Base-by-base conservation (phyloP, 2,797 vertebrate genomes). In the Micrastur ruficollis region DNA sequence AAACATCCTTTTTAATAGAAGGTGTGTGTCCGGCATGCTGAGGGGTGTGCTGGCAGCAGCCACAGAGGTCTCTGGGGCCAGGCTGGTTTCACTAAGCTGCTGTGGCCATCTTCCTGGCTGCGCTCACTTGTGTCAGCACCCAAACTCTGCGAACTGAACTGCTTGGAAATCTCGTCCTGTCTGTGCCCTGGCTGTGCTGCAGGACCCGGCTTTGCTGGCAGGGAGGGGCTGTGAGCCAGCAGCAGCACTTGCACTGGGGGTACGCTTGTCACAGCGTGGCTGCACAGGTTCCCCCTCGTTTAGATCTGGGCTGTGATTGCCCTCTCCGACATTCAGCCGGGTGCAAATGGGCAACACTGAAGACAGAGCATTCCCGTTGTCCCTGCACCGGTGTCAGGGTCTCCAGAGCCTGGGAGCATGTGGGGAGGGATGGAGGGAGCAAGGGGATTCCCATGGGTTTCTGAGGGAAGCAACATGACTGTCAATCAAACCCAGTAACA, bases 1-100 rank as follows among this genome's bases (percentile, higher is more conserved):
- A 99, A 96, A 98, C 98, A 56, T 99, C 99, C 7, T 99, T 99
- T 92, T 98, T 99, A 93, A 99, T 99, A 12, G 99, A 99, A 99
- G 99, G 99, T 99, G 97, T 52, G 95, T 83, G 67, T 5, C 25
- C 0, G 2, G 22, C 34, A 1, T 11, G 15, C 46, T 4, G 3
- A 34, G 50, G 78, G 65, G 7, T 5, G 42, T 7, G 13, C 85
- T 11, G 83, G 47, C 61, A 53, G 49, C 87, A 22, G 56, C 46
- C 55, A 1, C 0, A 2, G 21, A 36, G 68, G 10, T 22, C 44
- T 15, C 6, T 5, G 55, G 40, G n/a, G 2, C 8, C 0, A 1
- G 70, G 61, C 8, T 36, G 68, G 36, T 71, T 47, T 53, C 0
- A 1, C 42, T 31, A 7, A 55, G 50, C 15, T 19, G 63, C 65